A percentile compares a stretch with the other conserved stretches of the same genome.
Conservation (phyloP, 2,797 vertebrate species). For the Brachyalestes nurse region DNA sequence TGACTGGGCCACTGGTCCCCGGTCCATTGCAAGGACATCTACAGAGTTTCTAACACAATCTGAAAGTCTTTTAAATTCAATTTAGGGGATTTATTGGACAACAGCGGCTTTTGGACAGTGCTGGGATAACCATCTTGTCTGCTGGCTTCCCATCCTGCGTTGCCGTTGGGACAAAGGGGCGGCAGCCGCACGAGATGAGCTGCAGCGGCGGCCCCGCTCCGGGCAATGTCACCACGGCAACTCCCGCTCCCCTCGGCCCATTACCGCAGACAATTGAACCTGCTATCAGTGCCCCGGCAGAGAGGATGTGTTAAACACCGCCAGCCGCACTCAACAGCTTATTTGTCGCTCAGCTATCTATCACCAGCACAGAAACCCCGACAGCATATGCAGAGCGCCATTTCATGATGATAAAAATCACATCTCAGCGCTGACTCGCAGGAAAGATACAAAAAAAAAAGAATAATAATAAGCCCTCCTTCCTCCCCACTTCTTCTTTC, state of each 20-base stretch:
- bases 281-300: conserved; percentile 44
- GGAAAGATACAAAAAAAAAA: conserved; percentile 59
- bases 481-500: conserved; percentile 39
- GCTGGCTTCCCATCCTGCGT: conserved; percentile 37
- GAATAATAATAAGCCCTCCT: conserved; percentile 42
- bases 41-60: conserved; percentile 56
- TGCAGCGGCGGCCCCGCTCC: conserved; percentile 28
- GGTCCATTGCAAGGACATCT: conserved; percentile 66
- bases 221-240: conserved; percentile 54
- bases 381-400: conserved; percentile 61
- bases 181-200: conserved; percentile 36
- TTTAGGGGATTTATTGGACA: conserved; percentile 65
- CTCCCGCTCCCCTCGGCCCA: conserved; percentile 47
- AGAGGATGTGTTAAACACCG: conserved; percentile 64
- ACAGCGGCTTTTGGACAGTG: conserved; percentile 59
- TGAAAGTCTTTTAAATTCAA: conserved; percentile 65
- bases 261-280: conserved; percentile 56
- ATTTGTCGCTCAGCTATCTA: conserved; percentile 56
- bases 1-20: conserved; percentile 57
- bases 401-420: conserved; percentile 62
- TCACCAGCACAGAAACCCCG: conserved; percentile 35
- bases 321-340: conserved; percentile 51
- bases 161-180: conserved; percentile 46
- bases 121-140: conserved; percentile 53
- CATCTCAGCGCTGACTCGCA: conserved; percentile 51